Evolutionary conservation across 2,888 invertebrate genomes (phyloP), one percentile per base, ranked within the genome.

Genomic region (Drosophila greeni): DNA sequence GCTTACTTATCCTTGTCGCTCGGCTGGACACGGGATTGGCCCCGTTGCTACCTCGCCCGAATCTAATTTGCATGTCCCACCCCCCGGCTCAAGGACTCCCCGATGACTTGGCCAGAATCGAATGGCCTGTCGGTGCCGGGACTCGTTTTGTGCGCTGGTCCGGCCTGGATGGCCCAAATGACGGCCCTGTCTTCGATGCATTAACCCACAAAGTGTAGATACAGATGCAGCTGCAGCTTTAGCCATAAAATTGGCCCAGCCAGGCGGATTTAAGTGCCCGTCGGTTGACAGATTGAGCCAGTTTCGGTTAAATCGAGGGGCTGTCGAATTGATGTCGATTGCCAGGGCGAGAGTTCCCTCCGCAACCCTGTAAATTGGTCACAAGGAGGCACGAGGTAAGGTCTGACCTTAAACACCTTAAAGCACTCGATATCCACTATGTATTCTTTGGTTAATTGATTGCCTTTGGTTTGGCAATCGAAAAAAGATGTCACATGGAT

Each of bases 51-150:
- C 55, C 54, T 66, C 49, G 49, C 49, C 48, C 51, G 66, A 61
- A 74, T 76, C 60, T 62, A 76, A 75, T 83, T 81, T 81, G 66
- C 66, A 80, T 78, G 77, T 57, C 39, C 36, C 52, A 39, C 47
- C 47, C 45, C 20, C 20, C 40, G 56, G 53, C 65, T 56, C 43
- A 69, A 66, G 69, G 59, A 53, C 54, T 56, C 75, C 65, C 67
- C 60, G 52, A 53, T 55, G 74, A 66, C 45, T 57, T 40, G 54
- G 14, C 39, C 33, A 18, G 48, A 55, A 45, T 59, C 12, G 39
- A 31, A 34, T 59, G 45, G 48, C 37, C 42, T 56, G 55, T 48
- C 29, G 66, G 47, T 55, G 58, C 47, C 36, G 55, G 31, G 26
- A 33, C 34, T 34, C n/a, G 47, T 20, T 62, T 18, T 26, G 12